These are phyloP conservation scores for Thecophora atra DNA, from an alignment of 2,888 invertebrate species.

Conservation along the genomic window DNA sequence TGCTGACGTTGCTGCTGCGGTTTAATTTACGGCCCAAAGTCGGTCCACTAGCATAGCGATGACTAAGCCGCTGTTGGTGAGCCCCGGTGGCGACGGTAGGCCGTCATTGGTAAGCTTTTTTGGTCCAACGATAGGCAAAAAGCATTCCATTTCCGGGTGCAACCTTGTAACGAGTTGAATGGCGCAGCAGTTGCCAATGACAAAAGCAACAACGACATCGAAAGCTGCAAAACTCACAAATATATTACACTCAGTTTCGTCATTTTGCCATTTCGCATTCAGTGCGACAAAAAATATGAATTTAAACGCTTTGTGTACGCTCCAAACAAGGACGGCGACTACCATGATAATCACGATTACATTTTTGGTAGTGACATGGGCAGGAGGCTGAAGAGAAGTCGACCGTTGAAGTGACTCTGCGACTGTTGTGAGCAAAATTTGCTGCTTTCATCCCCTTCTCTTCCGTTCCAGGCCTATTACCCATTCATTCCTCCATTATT, in stretches of 20 bases:
- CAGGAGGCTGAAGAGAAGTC: not conserved
- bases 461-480: not conserved
- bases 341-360: slow-evolving; percentile 20
- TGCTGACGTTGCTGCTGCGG: not conserved
- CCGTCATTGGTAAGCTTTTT: not conserved
- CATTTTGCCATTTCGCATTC: not conserved
- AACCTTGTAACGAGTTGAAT: not conserved
- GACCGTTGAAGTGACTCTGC: slow-evolving; percentile 19
- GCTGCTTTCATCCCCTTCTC: not conserved
- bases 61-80: not conserved
- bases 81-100: not conserved
- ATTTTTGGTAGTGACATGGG: not conserved
- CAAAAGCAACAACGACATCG: not conserved
- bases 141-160: not conserved
- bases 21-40: slow-evolving; percentile 1
- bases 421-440: slow-evolving; percentile 29
- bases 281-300: not conserved
- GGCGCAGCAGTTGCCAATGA: not conserved
- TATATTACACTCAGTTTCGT: not conserved
- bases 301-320: not conserved
- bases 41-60: not conserved
- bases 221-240: not conserved
- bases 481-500: not conserved
- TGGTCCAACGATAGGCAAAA: not conserved
- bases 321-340: not conserved